These are phyloP conservation scores for Limnephilus rhombicus DNA, from an alignment of 2,888 invertebrate genomes.

Conservation along the genomic window DNA sequence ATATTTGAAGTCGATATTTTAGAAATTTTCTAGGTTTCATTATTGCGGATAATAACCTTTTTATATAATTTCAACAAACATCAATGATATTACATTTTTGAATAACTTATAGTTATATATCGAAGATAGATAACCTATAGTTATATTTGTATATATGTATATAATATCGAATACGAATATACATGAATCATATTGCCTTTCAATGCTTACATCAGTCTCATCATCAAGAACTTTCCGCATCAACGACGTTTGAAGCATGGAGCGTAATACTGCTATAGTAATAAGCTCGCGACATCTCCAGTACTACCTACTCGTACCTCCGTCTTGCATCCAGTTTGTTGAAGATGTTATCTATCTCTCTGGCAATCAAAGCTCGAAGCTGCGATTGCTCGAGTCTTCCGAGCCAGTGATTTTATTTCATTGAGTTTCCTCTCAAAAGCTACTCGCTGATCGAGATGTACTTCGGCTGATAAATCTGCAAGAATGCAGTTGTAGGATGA, in stretches of 20 bases:
- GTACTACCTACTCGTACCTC: not conserved
- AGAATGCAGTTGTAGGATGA: not conserved
- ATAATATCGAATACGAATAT: too few species aligned
- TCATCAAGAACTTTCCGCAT: not conserved
- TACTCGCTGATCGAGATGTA: not conserved
- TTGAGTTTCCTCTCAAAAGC: constrained; percentile 7
- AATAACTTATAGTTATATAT: too few species aligned
- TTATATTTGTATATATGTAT: too few species aligned
- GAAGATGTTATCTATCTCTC: not conserved
- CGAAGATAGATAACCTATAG: too few species aligned
- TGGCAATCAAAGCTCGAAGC: constrained; percentile 16
- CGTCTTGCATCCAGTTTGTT: not conserved
- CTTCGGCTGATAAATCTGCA: not conserved
- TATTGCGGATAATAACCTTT: too few species aligned
- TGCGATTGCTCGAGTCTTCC: not conserved
- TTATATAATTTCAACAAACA: too few species aligned
- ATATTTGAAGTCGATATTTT: too few species aligned
- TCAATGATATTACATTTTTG: too few species aligned
- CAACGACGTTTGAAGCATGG: not conserved
- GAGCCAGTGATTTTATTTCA: not conserved
- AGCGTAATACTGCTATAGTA: not conserved
- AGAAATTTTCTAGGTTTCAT: too few species aligned
- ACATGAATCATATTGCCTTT: not conserved
- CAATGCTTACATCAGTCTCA: not conserved
- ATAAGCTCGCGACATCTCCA: not conserved